phyloP scores from a whole-genome alignment of 2,888 invertebrate genomes.

The Hartigia nigra region DNA sequence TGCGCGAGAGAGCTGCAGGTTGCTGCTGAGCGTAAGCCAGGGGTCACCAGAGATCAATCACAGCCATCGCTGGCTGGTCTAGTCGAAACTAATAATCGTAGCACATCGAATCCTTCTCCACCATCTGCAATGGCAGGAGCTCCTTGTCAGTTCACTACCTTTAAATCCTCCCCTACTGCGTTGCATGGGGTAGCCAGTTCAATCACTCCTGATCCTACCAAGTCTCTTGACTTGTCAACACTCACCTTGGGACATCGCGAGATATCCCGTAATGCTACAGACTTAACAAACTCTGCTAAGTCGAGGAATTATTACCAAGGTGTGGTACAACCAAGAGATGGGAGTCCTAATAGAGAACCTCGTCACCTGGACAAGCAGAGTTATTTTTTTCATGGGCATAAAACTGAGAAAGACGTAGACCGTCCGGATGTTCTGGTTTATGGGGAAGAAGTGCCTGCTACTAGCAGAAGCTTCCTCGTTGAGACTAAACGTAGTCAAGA shows the following conservation, averaged over 20 bases:
- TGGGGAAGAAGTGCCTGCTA: conserved; percentile 31
- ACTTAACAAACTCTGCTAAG: conserved; percentile 13
- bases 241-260: conserved; percentile 47
- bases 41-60: conserved; percentile 26
- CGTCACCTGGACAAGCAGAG: conserved; percentile 54
- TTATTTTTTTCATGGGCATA: conserved; percentile 61
- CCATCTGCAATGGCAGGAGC: conserved; percentile 21
- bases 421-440: conserved; percentile 35
- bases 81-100: neutral
- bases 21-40: conserved; percentile 70
- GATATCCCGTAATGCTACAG: conserved; percentile 27
- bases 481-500: neutral
- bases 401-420: conserved; percentile 57
- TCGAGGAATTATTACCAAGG: conserved; percentile 31
- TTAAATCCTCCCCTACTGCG: conserved; percentile 44
- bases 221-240: conserved; percentile 43
- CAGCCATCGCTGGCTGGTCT: conserved; percentile 16
- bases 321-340: conserved; percentile 29
- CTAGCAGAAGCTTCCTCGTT: conserved; percentile 25
- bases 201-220: conserved; percentile 25
- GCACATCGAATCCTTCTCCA: neutral
- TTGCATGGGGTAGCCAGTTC: conserved; percentile 23
- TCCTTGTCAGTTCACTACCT: conserved; percentile 55
- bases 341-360: conserved; percentile 37
- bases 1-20: conserved; percentile 63